Evolutionary conservation across 2,797 vertebrate genomes (phyloP).

Genomic region (Protonibea diacanthus): DNA sequence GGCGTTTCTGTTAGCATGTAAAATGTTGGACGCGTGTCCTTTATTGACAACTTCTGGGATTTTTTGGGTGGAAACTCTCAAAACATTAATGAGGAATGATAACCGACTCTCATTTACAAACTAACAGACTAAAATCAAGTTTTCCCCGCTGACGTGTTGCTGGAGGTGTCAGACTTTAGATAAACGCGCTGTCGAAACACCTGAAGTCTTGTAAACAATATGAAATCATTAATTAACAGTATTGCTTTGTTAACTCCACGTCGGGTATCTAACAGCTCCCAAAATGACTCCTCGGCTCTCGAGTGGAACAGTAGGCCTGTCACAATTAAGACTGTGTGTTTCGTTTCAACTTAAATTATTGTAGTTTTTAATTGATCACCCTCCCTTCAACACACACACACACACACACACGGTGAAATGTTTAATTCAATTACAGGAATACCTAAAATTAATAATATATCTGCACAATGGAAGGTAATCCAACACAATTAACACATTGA

Average conservation of each 20-base stretch:
- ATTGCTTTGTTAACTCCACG: slow-evolving; percentile 18
- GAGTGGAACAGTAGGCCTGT: neutral
- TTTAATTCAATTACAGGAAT: neutral
- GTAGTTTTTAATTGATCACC: neutral
- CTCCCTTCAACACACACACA: neutral
- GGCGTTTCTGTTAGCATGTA: too few species aligned
- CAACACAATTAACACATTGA: neutral
- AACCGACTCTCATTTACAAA: neutral
- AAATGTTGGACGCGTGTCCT: too few species aligned
- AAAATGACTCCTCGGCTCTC: neutral
- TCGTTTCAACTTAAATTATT: neutral
- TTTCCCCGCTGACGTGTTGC: slow-evolving; percentile 15
- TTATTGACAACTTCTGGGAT: neutral
- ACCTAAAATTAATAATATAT: neutral
- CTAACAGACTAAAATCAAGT: neutral
- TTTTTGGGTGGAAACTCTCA: neutral
- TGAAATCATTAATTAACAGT: slow-evolving; percentile 44
- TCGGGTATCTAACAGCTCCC: neutral
- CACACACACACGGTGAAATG: neutral
- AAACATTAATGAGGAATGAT: neutral
- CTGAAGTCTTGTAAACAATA: slow-evolving; percentile 47
- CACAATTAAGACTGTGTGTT: neutral
- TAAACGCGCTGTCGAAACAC: slow-evolving; percentile 25
- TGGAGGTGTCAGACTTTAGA: slow-evolving; percentile 40
- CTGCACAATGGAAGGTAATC: neutral